These are phyloP conservation scores for Strigamia maritima DNA, from an alignment of 2,888 invertebrate genomes.

Conservation along the genomic window DNA sequence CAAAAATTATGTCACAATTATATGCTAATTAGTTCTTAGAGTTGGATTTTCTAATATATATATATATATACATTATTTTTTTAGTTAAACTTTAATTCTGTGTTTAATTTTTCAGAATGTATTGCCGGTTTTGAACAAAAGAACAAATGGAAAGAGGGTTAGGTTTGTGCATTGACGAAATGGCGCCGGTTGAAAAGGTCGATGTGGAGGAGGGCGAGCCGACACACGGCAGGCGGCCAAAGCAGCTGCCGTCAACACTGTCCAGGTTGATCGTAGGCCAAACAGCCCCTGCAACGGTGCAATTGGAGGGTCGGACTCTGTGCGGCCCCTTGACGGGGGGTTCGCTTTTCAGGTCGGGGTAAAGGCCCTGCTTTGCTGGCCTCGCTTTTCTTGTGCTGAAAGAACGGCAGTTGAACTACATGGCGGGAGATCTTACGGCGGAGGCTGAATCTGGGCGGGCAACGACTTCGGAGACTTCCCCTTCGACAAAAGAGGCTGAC, in stretches of 20 bases:
- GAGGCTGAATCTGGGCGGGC: background rate
- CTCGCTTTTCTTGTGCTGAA: background rate
- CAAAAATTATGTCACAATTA: too few species aligned
- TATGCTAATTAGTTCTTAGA: too few species aligned
- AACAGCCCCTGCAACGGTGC: constrained; percentile 20
- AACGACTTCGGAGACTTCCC: background rate
- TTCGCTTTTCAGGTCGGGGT: background rate
- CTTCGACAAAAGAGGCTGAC: background rate
- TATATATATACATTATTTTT: too few species aligned
- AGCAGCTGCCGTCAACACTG: background rate
- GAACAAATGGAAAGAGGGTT: background rate
- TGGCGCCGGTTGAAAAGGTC: background rate
- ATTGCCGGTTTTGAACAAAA: background rate
- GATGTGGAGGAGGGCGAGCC: background rate
- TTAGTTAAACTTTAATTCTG: too few species aligned
- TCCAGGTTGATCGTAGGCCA: background rate
- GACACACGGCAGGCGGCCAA: background rate
- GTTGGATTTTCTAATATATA: too few species aligned
- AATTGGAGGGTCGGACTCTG: background rate
- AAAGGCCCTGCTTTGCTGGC: background rate
- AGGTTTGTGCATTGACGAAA: background rate
- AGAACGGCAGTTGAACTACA: background rate
- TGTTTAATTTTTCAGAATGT: too few species aligned
- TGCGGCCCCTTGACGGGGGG: background rate
- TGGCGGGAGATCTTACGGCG: constrained; percentile 18